A percentile compares a stretch with the other conserved stretches of the same genome.
Evolutionary conservation across 1,140 invertebrate species (phyloP).

Genomic region (Cyrtorhinus lividipennis): DNA sequence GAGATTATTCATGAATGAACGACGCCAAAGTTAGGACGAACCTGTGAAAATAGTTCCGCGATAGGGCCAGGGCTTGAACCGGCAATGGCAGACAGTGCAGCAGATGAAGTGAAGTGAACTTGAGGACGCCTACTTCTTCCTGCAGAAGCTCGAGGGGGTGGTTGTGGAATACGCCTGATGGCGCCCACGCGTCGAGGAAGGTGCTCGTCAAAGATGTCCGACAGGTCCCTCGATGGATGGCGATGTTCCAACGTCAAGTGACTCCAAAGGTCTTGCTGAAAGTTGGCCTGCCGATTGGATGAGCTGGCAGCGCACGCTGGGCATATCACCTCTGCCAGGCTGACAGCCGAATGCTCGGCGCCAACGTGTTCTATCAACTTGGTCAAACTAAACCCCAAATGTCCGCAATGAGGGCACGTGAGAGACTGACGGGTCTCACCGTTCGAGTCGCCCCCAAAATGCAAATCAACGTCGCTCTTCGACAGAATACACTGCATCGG

Average conservation of each 20-base stretch:
- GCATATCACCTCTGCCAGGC: slow-evolving; percentile 3
- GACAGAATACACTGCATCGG: slow-evolving; percentile 96
- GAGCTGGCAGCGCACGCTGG: slow-evolving; percentile 8
- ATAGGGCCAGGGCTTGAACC: not conserved
- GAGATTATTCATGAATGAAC: too few species aligned
- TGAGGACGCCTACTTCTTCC: not conserved
- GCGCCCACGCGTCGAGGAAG: not conserved
- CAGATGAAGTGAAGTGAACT: not conserved
- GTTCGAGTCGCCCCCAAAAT: slow-evolving; percentile 77
- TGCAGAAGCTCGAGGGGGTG: not conserved
- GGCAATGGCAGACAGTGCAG: not conserved
- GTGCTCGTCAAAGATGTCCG: not conserved
- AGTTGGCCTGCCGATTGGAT: not conserved
- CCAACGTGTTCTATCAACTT: slow-evolving; percentile 66
- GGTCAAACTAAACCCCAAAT: slow-evolving; percentile 84
- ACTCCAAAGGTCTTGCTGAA: not conserved
- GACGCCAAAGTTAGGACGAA: too few species aligned
- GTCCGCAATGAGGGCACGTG: slow-evolving; percentile 88
- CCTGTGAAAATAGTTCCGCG: not conserved
- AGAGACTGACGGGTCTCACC: slow-evolving; percentile 83
- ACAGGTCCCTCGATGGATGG: not conserved
- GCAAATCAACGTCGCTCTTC: slow-evolving; percentile 79
- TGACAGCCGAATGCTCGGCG: slow-evolving; percentile 34
- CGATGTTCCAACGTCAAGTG: not conserved
- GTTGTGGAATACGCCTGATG: not conserved